phyloP scores from a whole-genome alignment of 2,797 vertebrate species.

The Chelon auratus region DNA sequence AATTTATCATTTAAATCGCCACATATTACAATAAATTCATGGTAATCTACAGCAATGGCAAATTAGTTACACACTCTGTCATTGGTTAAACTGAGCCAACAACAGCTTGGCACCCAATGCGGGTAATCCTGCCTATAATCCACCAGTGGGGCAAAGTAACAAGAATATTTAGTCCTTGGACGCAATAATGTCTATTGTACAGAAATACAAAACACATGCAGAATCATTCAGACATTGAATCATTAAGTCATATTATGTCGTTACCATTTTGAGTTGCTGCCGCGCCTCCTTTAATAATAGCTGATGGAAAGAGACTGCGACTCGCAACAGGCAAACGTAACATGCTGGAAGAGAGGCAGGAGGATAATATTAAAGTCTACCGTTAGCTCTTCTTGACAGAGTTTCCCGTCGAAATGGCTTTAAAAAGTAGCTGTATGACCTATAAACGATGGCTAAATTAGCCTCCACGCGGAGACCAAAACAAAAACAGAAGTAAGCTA shows the following conservation, averaged over 20 bases:
- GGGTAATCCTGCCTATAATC: slow-evolving; percentile 69
- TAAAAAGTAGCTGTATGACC: not conserved
- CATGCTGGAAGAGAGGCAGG: slow-evolving; percentile 81
- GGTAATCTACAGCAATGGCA: not conserved
- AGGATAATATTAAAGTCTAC: not conserved
- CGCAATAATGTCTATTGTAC: slow-evolving; percentile 15
- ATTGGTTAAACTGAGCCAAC: slow-evolving; percentile 22
- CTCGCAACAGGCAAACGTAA: slow-evolving; percentile 83
- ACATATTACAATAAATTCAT: not conserved
- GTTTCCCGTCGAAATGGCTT: not conserved
- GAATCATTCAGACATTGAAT: slow-evolving; percentile 3
- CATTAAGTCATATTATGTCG: slow-evolving; percentile 48
- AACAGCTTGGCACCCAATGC: slow-evolving; percentile 50
- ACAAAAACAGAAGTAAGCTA: slow-evolving; percentile 24
- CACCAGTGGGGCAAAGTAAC: slow-evolving; percentile 36
- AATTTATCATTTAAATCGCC: not conserved
- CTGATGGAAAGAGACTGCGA: slow-evolving; percentile 78
- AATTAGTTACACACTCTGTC: not conserved
- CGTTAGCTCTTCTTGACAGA: not conserved
- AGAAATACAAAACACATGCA: slow-evolving; percentile 21
- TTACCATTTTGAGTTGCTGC: slow-evolving; percentile 80
- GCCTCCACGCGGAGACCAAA: slow-evolving; percentile 9
- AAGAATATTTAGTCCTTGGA: slow-evolving; percentile 1
- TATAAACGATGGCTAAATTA: not conserved
- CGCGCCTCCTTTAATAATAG: slow-evolving; percentile 71